Evolutionary conservation across 2,113 vertebrate genomes (phyloP).

Genomic region (Lophochroa leadbeateri): DNA sequence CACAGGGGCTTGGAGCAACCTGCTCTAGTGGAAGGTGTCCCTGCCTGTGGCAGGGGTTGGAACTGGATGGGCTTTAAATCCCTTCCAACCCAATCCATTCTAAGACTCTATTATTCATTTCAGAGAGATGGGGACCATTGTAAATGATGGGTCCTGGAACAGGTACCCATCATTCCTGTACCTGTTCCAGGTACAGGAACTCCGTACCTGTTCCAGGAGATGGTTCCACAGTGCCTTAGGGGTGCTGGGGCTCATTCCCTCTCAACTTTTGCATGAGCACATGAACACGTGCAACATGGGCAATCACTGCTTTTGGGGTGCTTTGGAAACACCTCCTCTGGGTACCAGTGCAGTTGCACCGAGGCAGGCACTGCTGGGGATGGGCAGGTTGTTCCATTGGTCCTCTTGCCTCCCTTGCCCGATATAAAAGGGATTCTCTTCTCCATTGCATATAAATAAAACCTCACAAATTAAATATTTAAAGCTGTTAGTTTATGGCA

Average conservation of each 20-base stretch:
- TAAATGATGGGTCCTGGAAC: rapidly evolving
- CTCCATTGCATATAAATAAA: neutral
- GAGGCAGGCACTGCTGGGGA: neutral
- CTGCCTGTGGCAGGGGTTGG: neutral
- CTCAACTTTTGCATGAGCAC: rapidly evolving
- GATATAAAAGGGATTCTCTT: neutral
- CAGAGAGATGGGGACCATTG: rapidly evolving
- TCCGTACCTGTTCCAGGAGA: too few relatives aligned
- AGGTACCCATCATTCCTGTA: too few relatives aligned
- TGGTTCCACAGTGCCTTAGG: rapidly evolving
- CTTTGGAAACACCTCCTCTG: neutral
- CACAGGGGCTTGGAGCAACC: neutral
- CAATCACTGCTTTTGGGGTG: neutral
- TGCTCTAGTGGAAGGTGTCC: neutral
- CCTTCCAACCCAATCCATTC: neutral
- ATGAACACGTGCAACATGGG: rapidly evolving
- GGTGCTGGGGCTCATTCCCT: neutral
- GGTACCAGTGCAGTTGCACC: neutral
- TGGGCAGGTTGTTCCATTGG: neutral
- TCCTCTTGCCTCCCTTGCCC: neutral
- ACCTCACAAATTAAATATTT: neutral
- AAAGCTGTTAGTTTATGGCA: neutral
- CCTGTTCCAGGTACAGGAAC: too few relatives aligned
- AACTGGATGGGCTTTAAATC: neutral
- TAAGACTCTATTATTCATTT: neutral